Percentiles rank a stretch among this genome's conserved stretches.
Evolutionary conservation across 2,888 invertebrate genomes (phyloP).

Genomic region (Cremastobaeus sp.): DNA sequence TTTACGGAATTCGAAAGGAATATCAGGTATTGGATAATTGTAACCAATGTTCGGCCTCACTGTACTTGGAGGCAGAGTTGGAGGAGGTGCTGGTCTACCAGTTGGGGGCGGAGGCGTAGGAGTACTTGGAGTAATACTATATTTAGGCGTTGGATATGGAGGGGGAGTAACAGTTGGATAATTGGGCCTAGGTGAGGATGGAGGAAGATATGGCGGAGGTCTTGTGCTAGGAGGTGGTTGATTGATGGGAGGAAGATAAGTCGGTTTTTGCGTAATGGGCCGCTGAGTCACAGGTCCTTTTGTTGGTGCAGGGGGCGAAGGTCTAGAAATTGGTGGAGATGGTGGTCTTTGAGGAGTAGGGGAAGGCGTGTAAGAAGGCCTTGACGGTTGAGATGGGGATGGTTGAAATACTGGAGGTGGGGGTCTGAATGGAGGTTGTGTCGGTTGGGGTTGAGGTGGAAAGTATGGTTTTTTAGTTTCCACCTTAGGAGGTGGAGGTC

Average conservation of each 20-base stretch:
- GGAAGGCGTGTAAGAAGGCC: not conserved
- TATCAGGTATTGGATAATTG: slow-evolving; percentile 73
- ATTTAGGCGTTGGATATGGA: slow-evolving; percentile 75
- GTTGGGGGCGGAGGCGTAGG: slow-evolving; percentile 66
- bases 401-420: not conserved
- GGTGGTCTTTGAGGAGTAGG: slow-evolving; percentile 31
- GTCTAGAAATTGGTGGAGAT: slow-evolving; percentile 14
- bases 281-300: slow-evolving; percentile 17
- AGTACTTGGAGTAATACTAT: slow-evolving; percentile 69
- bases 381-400: slow-evolving; percentile 2
- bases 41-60: slow-evolving; percentile 69
- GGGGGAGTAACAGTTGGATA: slow-evolving; percentile 73
- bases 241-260: slow-evolving; percentile 26
- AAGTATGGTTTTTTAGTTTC: slow-evolving; percentile 3
- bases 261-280: slow-evolving; percentile 22
- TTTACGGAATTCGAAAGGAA: slow-evolving; percentile 70
- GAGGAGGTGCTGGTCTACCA: slow-evolving; percentile 68
- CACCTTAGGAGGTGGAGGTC: slow-evolving; percentile 19
- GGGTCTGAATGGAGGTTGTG: slow-evolving; percentile 5
- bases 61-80: slow-evolving; percentile 73
- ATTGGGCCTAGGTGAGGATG: slow-evolving; percentile 68
- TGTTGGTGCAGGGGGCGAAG: slow-evolving; percentile 18
- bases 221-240: slow-evolving; percentile 56
- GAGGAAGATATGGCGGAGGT: slow-evolving; percentile 74
- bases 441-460: slow-evolving; percentile 20